Evolutionary conservation across 2,113 vertebrate species (phyloP).

Genomic region (Rostratula benghalensis): DNA sequence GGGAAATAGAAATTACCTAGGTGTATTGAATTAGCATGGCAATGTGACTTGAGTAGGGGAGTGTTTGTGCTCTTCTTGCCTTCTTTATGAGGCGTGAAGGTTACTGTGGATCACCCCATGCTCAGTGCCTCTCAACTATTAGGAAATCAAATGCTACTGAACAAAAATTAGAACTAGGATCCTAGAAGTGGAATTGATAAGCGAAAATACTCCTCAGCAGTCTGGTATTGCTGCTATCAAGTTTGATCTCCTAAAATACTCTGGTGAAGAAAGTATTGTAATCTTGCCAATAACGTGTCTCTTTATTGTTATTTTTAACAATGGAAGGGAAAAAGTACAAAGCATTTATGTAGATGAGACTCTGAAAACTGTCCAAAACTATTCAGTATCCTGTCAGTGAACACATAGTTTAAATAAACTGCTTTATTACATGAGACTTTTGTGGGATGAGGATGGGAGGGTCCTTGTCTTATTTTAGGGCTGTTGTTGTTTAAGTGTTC

Average conservation of each 20-base stretch:
- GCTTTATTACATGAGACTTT: background rate
- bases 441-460: background rate
- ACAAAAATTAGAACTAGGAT: background rate
- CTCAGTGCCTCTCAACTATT: background rate
- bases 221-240: background rate
- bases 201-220: background rate
- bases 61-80: background rate
- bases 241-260: background rate
- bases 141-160: background rate
- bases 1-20: conserved; percentile 27
- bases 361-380: background rate
- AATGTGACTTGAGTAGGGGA: background rate
- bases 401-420: background rate
- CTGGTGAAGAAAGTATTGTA: background rate
- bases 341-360: background rate
- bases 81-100: background rate
- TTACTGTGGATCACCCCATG: background rate
- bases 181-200: background rate
- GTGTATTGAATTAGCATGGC: background rate
- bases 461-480: background rate
- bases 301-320: background rate
- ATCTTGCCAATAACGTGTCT: background rate
- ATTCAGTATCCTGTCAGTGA: background rate
- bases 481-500: background rate
- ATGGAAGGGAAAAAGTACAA: background rate